phyloP scores from a whole-genome alignment of 35 echinoderm and acorn worm species.

The Ptychodera flava region DNA sequence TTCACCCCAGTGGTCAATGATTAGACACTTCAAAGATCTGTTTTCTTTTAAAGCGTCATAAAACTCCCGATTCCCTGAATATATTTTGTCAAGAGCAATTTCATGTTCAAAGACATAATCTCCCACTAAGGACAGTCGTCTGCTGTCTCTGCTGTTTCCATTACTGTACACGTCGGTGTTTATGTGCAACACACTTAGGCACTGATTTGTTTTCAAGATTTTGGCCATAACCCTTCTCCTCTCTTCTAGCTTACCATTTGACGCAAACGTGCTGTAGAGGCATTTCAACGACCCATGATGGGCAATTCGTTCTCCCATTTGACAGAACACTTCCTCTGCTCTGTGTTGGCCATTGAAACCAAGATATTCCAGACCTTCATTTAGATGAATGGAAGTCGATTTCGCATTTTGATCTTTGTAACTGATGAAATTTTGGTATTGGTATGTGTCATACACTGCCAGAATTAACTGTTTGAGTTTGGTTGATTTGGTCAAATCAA shows the following conservation, averaged over 20 bases:
- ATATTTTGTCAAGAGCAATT: neutral
- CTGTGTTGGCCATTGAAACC: neutral
- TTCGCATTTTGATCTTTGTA: neutral
- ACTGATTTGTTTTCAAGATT: neutral
- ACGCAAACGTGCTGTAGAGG: neutral
- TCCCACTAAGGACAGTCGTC: neutral
- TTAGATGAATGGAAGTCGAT: neutral
- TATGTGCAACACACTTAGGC: neutral
- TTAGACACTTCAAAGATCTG: neutral
- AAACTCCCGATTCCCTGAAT: neutral
- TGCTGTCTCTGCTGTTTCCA: neutral
- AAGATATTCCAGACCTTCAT: neutral
- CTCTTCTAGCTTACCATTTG: neutral
- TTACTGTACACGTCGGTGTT: neutral
- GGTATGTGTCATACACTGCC: neutral
- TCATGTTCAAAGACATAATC: neutral
- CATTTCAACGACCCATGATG: neutral
- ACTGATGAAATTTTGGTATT: neutral
- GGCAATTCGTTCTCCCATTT: neutral
- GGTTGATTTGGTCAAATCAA: neutral
- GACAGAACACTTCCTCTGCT: neutral
- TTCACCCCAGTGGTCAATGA: neutral
- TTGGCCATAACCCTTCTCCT: neutral
- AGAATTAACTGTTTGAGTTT: neutral
- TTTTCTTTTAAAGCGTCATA: neutral